phyloP scores from a whole-genome alignment of 2,113 vertebrate species.

The Micronycteris hirsuta region DNA sequence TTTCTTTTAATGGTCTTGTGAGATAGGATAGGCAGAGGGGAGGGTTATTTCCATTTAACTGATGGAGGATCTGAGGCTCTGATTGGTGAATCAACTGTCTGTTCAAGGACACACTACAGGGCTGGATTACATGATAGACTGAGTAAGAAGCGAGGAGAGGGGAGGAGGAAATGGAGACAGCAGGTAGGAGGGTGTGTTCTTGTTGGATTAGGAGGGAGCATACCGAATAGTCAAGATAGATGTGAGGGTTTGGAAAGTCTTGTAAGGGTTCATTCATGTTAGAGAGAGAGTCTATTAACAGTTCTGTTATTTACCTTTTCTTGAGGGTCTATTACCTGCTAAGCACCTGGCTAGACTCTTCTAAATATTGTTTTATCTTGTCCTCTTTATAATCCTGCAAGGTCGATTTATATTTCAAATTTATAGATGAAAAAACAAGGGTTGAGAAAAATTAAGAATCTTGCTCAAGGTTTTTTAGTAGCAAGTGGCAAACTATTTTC shows the following conservation, averaged over 20 bases:
- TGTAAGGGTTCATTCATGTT: background rate
- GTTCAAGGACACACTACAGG: background rate
- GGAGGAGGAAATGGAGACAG: background rate
- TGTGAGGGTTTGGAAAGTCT: background rate
- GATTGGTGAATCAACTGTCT: background rate
- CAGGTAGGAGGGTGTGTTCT: background rate
- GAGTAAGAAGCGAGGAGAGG: too few relatives aligned
- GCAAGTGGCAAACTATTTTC: slow-evolving; percentile 8
- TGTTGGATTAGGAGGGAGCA: background rate
- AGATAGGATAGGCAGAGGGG: background rate
- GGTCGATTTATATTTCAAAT: background rate
- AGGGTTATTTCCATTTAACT: background rate
- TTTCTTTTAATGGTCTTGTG: background rate
- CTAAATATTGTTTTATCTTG: background rate
- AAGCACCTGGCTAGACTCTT: background rate
- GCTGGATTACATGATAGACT: background rate
- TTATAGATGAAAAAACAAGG: background rate
- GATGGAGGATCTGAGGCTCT: background rate
- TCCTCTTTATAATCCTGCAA: background rate
- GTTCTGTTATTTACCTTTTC: background rate
- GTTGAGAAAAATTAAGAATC: background rate
- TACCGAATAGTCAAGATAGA: rapidly evolving
- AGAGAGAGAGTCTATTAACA: background rate
- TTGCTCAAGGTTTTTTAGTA: background rate
- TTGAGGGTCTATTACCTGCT: background rate